phyloP scores from a whole-genome alignment of 2,888 invertebrate genomes.

The Hypselothyrea guttata region DNA sequence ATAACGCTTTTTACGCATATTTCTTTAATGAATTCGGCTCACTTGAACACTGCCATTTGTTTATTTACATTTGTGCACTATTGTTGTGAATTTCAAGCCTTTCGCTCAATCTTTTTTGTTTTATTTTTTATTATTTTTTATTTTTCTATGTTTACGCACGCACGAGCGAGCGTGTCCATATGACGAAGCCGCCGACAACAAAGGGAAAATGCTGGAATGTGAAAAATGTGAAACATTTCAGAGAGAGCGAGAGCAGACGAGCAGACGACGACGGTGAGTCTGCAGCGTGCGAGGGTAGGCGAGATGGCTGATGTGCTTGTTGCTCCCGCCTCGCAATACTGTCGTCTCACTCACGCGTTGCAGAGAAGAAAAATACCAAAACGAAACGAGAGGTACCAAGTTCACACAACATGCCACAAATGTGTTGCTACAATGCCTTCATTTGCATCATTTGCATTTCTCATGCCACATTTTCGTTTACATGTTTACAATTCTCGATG shows the following conservation, averaged over 20 bases:
- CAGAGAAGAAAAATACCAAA: slow-evolving; percentile 75
- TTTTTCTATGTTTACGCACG: slow-evolving; percentile 74
- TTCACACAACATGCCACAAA: slow-evolving; percentile 64
- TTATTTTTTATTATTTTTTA: slow-evolving; percentile 40
- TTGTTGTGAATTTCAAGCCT: slow-evolving; percentile 43
- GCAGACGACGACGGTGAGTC: slow-evolving; percentile 69
- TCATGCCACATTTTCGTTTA: no score
- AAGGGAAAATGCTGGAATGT: slow-evolving; percentile 76
- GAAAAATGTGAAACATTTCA: slow-evolving; percentile 70
- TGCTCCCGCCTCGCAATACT: slow-evolving; percentile 20
- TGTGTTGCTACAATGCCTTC: no score
- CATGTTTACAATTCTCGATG: no score
- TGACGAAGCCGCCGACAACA: slow-evolving; percentile 78
- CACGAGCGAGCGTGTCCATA: slow-evolving; percentile 59
- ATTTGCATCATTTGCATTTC: no score
- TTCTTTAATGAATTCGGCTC: slow-evolving; percentile 54
- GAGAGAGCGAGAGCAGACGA: no score
- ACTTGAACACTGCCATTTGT: slow-evolving; percentile 50
- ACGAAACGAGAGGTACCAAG: slow-evolving; percentile 62
- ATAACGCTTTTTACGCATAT: slow-evolving; percentile 71
- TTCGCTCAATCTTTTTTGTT: slow-evolving; percentile 53
- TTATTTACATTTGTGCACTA: slow-evolving; percentile 68
- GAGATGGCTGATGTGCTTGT: slow-evolving; percentile 42
- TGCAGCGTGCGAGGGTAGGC: slow-evolving; percentile 57
- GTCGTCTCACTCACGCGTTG: slow-evolving; percentile 67